Base-by-base conservation (phyloP, 2,888 invertebrate genomes). In the Mellilla xanthometata region DNA sequence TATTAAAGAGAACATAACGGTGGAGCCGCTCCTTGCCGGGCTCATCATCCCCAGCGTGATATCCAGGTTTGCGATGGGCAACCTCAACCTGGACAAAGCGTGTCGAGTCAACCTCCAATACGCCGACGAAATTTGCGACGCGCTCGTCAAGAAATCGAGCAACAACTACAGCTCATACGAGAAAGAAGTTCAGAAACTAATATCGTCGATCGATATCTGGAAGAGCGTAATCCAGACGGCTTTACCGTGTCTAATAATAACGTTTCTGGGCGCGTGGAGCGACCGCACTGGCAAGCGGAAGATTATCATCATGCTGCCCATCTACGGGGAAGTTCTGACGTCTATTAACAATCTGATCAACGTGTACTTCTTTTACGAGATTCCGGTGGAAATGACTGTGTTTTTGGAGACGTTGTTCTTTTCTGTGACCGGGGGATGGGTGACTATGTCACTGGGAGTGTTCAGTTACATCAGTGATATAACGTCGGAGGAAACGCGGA, bases 11-110 rank as follows among this genome's bases (percentile, higher is more conserved):
- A 93, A 94, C 66, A 93, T 94, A 48, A 94, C 94, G 0, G 94
- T 94, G 1, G 94, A 94, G 68, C 94, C 94, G 0, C 89, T 94
- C 82, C 72, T 94, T 13, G 94, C 93, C 0, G 93, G 93, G 31
- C 92, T 94, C 64, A 94, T 94, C 8, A 91, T 93, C 73, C 93
- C 93, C 10, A 92, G 92, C 70, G 88, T 92, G 0, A 81, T 92
- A 43, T 94, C 95, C 1, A 92, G 93, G 43, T 84, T 96, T 59
- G 95, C 95, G 9, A 95, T 88, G 88, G 62, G 68, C 9, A 88
- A 88, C 66, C 72, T 88, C 2, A 88, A 88, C 64, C 64, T 88
- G 52, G 88, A 88, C 42, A 88, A 88, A 62, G 88, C 88, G 0
- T 88, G 88, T 55, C 67, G 85, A 55, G 87, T 87, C 0, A 84